Evolutionary conservation across 1,140 invertebrate genomes (phyloP), one percentile per base, ranked within the genome.

Genomic region (Calliopsis andreniformis): DNA sequence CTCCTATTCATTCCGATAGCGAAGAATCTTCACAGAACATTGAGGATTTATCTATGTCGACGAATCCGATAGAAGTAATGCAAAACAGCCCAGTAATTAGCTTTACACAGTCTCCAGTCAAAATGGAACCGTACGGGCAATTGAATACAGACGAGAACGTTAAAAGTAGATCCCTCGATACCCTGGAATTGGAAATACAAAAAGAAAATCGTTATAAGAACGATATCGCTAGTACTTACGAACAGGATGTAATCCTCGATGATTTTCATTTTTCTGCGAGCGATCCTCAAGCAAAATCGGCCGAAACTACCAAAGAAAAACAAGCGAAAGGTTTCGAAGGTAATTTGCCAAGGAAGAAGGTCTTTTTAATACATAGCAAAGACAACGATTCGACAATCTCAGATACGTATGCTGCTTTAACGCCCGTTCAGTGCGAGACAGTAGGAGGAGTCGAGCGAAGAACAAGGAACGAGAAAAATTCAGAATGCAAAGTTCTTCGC

Each of bases 31-130:
- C 89, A 2, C 87, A 89, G 25, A 88, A 86, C 45, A 88, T 87
- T 0, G 68, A 83, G 1, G 82, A 87, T 61, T 68, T 92, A 6
- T 85, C 86, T 10, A 89, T 89, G 59, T 86, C 90, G 0, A 83
- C 89, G 0, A 92, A 92, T 84, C 90, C 89, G 2, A 92, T 92
- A 42, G 91, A 92, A 71, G 84, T 91, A 18, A 88, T 92, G 42
- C 87, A 88, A 45, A 92, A 87, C 56, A 91, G 88, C 81, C 89
- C 90, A 1, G 90, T 92, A 20, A 90, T 92, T 0, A 92, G 91
- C 61, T 92, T 92, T n/a, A 88, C 89, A 10, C 90, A 92, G 49
- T 87, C 88, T 2, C 81, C 86, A 0, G 81, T 88, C 8, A 89
- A 89, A 59, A 83, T 84, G 6, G 84, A 84, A 42, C 76, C 84